Evolutionary conservation across 2,888 invertebrate species (phyloP), one percentile per base, ranked within the genome.

Genomic region (Ectobius pallidus): DNA sequence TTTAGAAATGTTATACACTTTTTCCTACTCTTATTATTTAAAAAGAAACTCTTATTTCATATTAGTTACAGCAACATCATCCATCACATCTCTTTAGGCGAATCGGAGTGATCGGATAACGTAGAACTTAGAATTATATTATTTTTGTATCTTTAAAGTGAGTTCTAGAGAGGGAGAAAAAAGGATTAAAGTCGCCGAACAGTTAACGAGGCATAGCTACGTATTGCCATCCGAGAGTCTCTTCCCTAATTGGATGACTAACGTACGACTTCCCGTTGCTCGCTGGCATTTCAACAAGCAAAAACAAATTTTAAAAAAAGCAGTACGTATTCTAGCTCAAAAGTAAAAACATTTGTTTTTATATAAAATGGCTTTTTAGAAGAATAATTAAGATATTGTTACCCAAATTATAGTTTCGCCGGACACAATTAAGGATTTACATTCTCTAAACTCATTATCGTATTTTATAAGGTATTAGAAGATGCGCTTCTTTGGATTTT

Each of bases 241-340:
- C 58, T 18, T 52, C 55, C 69, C 72, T 73, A 73, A 73, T 73
- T 73, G 72, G 72, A 46, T 32, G n/a, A 63, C 49, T 44, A 61
- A 73, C 69, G 32, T 61, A 62, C 25, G 49, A 73, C 69, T 69
- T 69, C 69, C 69, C 39, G 69, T 69, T n/a, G n/a, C 72, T 58
- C 30, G 25, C 7, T 16, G 55, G 55, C 27, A 55, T 55, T 55
- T 27, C 11, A 55, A 55, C 27, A 27, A 55, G 27, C 2, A 11
- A 16, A 55, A 55, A 18, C 3, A 55, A 27, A 55, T 22, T 4
- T 22, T 27, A 4, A 11, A 9, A 27, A 22, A 22, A 20, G 2
- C 22, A 52, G 27, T 25, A 14, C 4, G 49, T 49, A 27, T 27
- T 55, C 55, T 16, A 52, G 1, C 58, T 30, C 6, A 16, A 18